phyloP scores from a whole-genome alignment of 2,113 vertebrate species.

The Aspiorhynchus laticeps region DNA sequence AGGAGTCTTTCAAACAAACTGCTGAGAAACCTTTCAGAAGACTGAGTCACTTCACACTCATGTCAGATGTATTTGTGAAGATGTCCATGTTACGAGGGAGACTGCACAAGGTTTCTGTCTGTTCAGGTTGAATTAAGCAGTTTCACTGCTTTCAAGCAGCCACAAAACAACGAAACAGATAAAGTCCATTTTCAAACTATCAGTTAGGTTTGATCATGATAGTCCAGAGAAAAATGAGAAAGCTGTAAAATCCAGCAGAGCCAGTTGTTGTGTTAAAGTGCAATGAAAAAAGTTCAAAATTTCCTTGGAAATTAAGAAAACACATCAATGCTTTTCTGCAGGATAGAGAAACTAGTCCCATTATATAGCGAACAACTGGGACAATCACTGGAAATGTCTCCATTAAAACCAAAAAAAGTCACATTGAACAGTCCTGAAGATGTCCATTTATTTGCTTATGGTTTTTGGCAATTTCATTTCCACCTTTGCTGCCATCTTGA shows the following conservation, averaged over 20 bases:
- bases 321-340: neutral
- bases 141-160: neutral
- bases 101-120: neutral
- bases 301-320: neutral
- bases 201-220: neutral
- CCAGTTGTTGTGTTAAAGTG: neutral
- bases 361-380: neutral
- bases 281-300: neutral
- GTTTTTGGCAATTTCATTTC: neutral
- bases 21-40: neutral
- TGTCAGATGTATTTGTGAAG: neutral
- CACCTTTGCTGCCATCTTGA: neutral
- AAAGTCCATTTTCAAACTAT: neutral
- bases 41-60: neutral
- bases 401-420: neutral
- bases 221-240: neutral
- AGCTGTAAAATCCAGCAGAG: neutral
- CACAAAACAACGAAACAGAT: neutral
- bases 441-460: neutral
- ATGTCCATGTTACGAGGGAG: neutral
- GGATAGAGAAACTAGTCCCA: constrained; percentile 4
- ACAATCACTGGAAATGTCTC: neutral
- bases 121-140: neutral
- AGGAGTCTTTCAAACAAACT: constrained; percentile 13
- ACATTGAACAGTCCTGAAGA: constrained; percentile 7